Evolutionary conservation across 2,113 vertebrate genomes (phyloP).

Genomic region (Potamarius usumacintae): DNA sequence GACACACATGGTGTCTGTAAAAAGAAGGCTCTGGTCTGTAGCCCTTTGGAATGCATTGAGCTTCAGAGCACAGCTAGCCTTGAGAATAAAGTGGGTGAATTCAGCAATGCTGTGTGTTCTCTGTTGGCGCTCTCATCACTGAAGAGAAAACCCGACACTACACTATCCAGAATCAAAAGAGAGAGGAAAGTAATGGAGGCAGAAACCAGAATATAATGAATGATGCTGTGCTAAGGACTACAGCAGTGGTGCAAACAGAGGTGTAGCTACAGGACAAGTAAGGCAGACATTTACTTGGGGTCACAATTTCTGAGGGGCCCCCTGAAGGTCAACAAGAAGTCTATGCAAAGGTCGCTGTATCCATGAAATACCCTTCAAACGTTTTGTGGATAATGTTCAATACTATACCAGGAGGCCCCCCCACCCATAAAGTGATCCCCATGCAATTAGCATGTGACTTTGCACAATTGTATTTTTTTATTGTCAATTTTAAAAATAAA

Average conservation of each 20-base stretch:
- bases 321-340: background rate
- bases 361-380: background rate
- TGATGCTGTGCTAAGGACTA: background rate
- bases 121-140: background rate
- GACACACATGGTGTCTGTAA: background rate
- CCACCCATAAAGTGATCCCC: too few species aligned
- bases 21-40: background rate
- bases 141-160: background rate
- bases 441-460: background rate
- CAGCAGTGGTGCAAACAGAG: background rate
- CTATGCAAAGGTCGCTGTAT: background rate
- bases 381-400: background rate
- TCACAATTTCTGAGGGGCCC: background rate
- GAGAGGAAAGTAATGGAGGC: background rate
- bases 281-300: background rate
- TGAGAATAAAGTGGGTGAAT: background rate
- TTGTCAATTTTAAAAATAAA: background rate
- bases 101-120: slow-evolving; percentile 1
- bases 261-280: background rate
- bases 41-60: background rate
- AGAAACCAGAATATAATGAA: background rate
- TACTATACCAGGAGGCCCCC: background rate
- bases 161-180: background rate
- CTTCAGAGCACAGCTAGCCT: background rate
- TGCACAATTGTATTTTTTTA: background rate